Evolutionary conservation across 2,797 vertebrate species (phyloP).

Genomic region (Rhinophrynus dorsalis): DNA sequence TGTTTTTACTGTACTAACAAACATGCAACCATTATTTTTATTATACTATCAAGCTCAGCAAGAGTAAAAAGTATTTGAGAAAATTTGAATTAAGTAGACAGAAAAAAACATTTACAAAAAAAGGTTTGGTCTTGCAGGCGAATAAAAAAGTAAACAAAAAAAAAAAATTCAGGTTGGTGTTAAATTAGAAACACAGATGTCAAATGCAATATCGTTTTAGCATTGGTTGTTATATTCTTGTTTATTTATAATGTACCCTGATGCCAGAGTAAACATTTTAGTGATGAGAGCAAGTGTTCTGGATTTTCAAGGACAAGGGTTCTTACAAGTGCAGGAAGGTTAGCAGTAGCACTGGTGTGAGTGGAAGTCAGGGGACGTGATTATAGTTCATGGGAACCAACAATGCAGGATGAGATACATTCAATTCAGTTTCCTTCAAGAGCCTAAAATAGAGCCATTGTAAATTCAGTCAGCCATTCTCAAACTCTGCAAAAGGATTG

Average conservation of each 20-base stretch:
- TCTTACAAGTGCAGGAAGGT: slow-evolving; percentile 76
- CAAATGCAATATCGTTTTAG: background rate
- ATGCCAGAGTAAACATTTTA: slow-evolving; percentile 64
- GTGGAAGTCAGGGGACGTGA: slow-evolving; percentile 88
- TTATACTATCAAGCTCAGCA: too few relatives aligned
- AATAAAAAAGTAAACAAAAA: too few relatives aligned
- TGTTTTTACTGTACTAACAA: too few relatives aligned
- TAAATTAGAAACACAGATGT: slow-evolving; percentile 6
- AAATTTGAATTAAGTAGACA: too few relatives aligned
- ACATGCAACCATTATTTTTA: too few relatives aligned
- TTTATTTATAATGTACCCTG: slow-evolving; percentile 33
- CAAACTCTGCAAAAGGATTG: slow-evolving; percentile 85
- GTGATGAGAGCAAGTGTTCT: slow-evolving; percentile 65
- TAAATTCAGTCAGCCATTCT: slow-evolving; percentile 88
- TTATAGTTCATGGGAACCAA: slow-evolving; percentile 97
- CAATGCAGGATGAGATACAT: slow-evolving; percentile 99
- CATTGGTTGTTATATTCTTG: slow-evolving; percentile 15
- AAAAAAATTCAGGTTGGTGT: background rate
- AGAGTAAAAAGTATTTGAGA: too few relatives aligned
- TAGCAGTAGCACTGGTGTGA: slow-evolving; percentile 65
- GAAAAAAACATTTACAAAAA: too few relatives aligned
- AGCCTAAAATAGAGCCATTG: slow-evolving; percentile 99
- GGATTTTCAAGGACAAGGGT: slow-evolving; percentile 72
- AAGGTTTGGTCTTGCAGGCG: too few relatives aligned
- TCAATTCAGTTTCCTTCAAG: slow-evolving; percentile 96